Conservation (phyloP, 2,888 invertebrate genomes). For the Ichneumon xanthorius region DNA sequence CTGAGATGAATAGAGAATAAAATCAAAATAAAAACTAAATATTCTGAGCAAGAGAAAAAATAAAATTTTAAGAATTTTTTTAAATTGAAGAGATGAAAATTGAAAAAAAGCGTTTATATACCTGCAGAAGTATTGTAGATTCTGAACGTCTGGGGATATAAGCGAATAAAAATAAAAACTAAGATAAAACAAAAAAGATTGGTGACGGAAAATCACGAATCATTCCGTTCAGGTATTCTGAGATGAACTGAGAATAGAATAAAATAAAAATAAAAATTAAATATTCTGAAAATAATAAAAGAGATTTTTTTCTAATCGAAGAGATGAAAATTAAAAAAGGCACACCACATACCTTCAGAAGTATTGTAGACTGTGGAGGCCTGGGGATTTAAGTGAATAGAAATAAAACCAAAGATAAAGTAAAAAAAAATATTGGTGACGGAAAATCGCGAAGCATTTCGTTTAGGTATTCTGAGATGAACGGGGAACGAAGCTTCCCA, state of each 20-base stretch:
- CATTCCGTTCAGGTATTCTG: conserved; percentile 48
- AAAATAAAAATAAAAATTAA: too few species aligned
- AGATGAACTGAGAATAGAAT: not conserved
- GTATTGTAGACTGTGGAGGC: not conserved
- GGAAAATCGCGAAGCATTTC: conserved; percentile 28
- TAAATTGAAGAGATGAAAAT: not conserved
- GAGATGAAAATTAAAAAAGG: not conserved
- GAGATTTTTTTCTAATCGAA: not conserved
- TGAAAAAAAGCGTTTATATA: not conserved
- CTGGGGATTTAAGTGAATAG: not conserved
- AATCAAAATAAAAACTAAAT: not conserved
- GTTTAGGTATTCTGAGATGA: conserved; percentile 40
- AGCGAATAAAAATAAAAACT: not conserved
- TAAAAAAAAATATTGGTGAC: conserved; percentile 50
- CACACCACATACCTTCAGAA: not conserved
- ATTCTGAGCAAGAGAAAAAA: too few species aligned
- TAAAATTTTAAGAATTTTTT: too few species aligned
- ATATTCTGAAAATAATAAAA: not conserved
- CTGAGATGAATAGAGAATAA: conserved; percentile 16
- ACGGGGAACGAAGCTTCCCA: conserved; percentile 9
- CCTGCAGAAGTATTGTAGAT: not conserved
- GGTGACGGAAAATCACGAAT: conserved; percentile 40
- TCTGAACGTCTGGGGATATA: not conserved
- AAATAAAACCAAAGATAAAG: not conserved
- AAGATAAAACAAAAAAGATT: conserved; percentile 32